Evolutionary conservation across 2,888 invertebrate species (phyloP).

Genomic region (Caenorhabditis sp.): DNA sequence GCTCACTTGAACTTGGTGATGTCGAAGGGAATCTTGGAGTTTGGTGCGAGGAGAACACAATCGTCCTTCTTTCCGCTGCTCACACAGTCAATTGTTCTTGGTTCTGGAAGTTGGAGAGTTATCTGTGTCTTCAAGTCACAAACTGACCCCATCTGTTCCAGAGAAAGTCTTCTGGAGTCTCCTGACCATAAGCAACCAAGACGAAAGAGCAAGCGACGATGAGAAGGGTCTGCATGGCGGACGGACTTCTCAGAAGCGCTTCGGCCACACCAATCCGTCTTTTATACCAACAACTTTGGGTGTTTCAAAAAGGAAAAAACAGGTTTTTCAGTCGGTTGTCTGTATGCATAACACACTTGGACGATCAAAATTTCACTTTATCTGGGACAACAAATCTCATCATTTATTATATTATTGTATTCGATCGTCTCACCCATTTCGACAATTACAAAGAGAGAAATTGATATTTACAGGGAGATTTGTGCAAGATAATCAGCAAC

Average conservation of each 20-base stretch:
- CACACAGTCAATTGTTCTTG: constrained; percentile 79
- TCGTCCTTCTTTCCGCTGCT: constrained; percentile 67
- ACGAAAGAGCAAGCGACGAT: constrained; percentile 3
- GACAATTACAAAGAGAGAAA: constrained; percentile 21
- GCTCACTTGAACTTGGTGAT: constrained; percentile 73
- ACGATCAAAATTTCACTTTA: constrained; percentile 54
- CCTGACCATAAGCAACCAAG: constrained; percentile 22
- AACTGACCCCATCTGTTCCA: constrained; percentile 71
- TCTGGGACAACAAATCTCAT: constrained; percentile 48
- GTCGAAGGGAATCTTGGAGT: constrained; percentile 73
- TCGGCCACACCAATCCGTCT: constrained; percentile 18
- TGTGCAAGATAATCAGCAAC: background rate
- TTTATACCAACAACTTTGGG: constrained; percentile 43
- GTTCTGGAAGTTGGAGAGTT: constrained; percentile 74
- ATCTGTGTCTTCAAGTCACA: too few species aligned
- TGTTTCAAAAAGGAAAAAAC: constrained; percentile 46
- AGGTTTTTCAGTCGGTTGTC: constrained; percentile 31
- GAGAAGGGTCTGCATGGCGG: constrained; percentile 23
- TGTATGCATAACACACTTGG: constrained; percentile 16
- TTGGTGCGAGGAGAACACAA: constrained; percentile 75
- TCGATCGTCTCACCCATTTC: constrained; percentile 57
- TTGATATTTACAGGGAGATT: background rate
- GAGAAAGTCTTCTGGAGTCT: constrained; percentile 57
- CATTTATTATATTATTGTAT: constrained; percentile 52
- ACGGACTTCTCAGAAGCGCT: background rate